phyloP scores from a whole-genome alignment of 2,888 invertebrate genomes.

The Dione juno region DNA sequence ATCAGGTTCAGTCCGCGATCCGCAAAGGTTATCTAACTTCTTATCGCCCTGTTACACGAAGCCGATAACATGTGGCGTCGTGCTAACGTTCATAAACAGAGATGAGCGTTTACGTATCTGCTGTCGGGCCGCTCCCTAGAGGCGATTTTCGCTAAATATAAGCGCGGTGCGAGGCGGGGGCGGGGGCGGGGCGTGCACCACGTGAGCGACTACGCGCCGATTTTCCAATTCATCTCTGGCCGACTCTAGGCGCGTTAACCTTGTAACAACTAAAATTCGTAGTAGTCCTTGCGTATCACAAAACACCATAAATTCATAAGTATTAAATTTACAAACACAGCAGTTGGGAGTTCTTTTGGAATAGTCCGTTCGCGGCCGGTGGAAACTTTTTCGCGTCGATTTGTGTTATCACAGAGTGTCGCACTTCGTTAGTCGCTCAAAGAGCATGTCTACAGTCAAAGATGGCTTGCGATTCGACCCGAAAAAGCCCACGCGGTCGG shows the following conservation, averaged over 20 bases:
- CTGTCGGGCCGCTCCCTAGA: slow-evolving; percentile 80
- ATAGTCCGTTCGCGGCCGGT: slow-evolving; percentile 65
- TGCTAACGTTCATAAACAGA: slow-evolving; percentile 78
- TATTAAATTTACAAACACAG: slow-evolving; percentile 42
- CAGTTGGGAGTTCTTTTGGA: slow-evolving; percentile 53
- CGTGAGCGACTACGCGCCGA: slow-evolving; percentile 83
- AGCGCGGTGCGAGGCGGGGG: slow-evolving; percentile 78
- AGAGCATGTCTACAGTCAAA: slow-evolving; percentile 31
- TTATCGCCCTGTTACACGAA: slow-evolving; percentile 80
- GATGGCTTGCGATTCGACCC: slow-evolving; percentile 36
- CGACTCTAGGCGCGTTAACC: slow-evolving; percentile 81
- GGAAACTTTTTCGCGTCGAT: slow-evolving; percentile 75
- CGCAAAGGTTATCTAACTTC: slow-evolving; percentile 79
- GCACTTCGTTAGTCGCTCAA: slow-evolving; percentile 35
- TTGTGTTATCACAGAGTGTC: slow-evolving; percentile 70
- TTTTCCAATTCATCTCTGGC: slow-evolving; percentile 83
- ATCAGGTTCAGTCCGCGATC: slow-evolving; percentile 66
- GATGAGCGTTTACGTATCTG: slow-evolving; percentile 67
- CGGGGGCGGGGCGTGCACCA: slow-evolving; percentile 81
- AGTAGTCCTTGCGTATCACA: slow-evolving; percentile 65
- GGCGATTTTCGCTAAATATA: slow-evolving; percentile 84
- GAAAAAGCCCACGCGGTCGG: slow-evolving; percentile 75
- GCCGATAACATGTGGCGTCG: slow-evolving; percentile 82
- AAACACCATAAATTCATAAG: slow-evolving; percentile 55
- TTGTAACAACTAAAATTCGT: slow-evolving; percentile 80